These are phyloP conservation scores for Scolopax rusticola DNA, from an alignment of 2,797 vertebrate species.

Conservation along the genomic window DNA sequence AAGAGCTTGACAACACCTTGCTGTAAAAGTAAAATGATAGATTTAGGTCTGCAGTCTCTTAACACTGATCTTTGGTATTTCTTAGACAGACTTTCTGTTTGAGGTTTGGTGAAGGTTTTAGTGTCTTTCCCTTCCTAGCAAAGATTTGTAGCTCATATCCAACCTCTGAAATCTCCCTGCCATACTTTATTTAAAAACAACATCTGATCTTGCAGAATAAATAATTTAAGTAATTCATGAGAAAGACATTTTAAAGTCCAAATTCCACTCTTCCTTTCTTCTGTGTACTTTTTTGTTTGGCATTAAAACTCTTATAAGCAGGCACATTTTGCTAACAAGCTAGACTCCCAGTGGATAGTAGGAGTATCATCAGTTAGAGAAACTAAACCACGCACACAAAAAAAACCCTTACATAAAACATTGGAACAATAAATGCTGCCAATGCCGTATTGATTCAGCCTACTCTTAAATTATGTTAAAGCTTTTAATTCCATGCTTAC, in stretches of 20 bases:
- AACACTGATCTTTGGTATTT: conserved; percentile 39
- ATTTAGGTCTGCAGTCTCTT: conserved; percentile 23
- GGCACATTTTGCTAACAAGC: background rate
- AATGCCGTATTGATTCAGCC: background rate
- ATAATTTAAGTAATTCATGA: conserved; percentile 69
- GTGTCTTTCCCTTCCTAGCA: conserved; percentile 3
- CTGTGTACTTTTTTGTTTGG: background rate
- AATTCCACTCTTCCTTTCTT: conserved; percentile 23
- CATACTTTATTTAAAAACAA: background rate
- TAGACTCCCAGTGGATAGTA: background rate
- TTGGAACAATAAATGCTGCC: background rate
- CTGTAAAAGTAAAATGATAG: conserved; percentile 34
- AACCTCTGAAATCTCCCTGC: conserved; percentile 20
- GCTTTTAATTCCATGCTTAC: background rate
- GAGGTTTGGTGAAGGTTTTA: background rate
- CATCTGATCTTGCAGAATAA: conserved; percentile 46
- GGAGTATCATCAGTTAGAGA: background rate
- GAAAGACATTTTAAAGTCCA: conserved; percentile 43
- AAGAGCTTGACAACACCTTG: background rate
- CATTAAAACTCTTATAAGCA: conserved; percentile 2
- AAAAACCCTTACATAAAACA: background rate
- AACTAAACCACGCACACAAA: background rate
- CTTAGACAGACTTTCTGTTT: conserved; percentile 24
- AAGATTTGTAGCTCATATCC: background rate
- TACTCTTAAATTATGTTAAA: background rate